phyloP scores from a whole-genome alignment of 2,888 invertebrate species.

The Polydrusus tereticollis region DNA sequence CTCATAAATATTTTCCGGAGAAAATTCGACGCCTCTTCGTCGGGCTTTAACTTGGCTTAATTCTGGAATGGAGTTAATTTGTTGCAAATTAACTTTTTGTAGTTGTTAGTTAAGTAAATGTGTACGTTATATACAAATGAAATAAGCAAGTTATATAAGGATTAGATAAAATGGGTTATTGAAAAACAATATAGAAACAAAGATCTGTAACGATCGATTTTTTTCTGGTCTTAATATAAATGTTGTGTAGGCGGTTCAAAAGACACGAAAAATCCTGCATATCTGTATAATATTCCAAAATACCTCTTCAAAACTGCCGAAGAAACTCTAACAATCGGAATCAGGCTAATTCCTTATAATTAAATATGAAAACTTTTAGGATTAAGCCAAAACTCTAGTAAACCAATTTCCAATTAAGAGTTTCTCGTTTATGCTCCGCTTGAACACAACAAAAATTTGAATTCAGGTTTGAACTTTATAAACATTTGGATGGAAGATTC shows the following conservation, averaged over 20 bases:
- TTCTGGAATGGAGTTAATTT: background rate
- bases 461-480: background rate
- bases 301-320: background rate
- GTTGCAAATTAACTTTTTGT: background rate
- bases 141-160: no score
- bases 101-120: no score
- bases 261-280: no score
- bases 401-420: slow-evolving; percentile 10
- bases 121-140: no score
- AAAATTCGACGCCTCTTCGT: background rate
- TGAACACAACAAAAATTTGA: background rate
- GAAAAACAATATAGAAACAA: no score
- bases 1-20: background rate
- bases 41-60: background rate
- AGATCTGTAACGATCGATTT: no score
- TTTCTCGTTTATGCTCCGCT: background rate
- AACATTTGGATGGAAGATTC: background rate
- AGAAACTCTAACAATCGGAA: background rate
- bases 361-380: slow-evolving; percentile 3
- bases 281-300: background rate
- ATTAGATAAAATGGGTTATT: no score
- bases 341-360: slow-evolving; percentile 1
- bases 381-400: slow-evolving; percentile 1
- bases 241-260: no score
- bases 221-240: no score